phyloP scores from a whole-genome alignment of 2,888 invertebrate species.

The Augochlorella aurata region DNA sequence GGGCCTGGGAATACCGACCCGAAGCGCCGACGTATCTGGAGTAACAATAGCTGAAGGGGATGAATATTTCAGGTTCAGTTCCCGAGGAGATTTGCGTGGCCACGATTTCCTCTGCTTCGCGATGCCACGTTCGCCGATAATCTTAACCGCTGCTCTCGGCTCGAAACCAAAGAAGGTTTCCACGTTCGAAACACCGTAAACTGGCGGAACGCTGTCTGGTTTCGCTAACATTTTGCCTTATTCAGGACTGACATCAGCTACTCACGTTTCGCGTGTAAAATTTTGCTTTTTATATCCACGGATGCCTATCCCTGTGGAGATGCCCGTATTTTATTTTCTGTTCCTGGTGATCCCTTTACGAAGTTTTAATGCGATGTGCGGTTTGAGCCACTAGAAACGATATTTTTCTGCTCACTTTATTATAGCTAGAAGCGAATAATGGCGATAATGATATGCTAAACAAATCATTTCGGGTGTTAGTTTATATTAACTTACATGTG shows the following conservation, averaged over 20 bases:
- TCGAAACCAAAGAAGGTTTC: not conserved
- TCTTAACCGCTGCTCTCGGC: conserved; percentile 3
- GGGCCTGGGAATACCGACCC: conserved; percentile 8
- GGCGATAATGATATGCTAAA: too few species aligned
- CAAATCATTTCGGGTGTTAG: too few species aligned
- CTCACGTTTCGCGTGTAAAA: not conserved
- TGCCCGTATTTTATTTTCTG: too few species aligned
- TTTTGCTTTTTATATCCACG: too few species aligned
- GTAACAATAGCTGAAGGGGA: conserved; percentile 30
- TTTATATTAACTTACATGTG: too few species aligned
- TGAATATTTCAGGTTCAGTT: conserved; percentile 51
- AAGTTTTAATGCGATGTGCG: too few species aligned
- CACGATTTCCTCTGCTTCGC: conserved; percentile 17
- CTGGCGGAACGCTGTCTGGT: not conserved
- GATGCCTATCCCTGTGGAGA: too few species aligned
- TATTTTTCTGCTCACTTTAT: too few species aligned
- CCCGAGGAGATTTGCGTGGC: conserved; percentile 31
- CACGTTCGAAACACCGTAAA: not conserved
- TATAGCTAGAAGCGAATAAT: too few species aligned
- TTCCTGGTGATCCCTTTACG: too few species aligned
- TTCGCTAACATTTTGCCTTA: not conserved
- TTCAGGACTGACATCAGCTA: not conserved
- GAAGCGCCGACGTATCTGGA: conserved; percentile 23
- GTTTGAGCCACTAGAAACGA: too few species aligned
- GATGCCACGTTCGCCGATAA: not conserved